phyloP scores from a whole-genome alignment of 2,113 vertebrate species.

The Dipodomys stephensi region DNA sequence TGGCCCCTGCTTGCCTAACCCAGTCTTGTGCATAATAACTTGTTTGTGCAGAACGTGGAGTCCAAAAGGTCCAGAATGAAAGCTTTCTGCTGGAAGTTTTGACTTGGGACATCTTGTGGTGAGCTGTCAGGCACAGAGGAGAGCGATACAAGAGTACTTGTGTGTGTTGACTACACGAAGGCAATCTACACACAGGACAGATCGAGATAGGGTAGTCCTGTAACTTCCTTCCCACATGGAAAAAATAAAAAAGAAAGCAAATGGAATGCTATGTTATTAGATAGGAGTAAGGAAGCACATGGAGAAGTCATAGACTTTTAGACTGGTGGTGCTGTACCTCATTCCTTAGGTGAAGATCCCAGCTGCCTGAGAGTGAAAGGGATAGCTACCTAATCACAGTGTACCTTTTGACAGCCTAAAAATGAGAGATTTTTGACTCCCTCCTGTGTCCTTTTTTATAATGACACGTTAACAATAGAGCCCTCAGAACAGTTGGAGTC shows the following conservation, averaged over 20 bases:
- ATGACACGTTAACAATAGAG: neutral
- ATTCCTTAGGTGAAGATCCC: neutral
- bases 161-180: neutral
- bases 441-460: neutral
- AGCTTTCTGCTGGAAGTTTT: neutral
- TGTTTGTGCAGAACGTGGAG: neutral
- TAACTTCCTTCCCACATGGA: neutral
- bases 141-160: neutral
- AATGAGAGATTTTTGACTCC: neutral
- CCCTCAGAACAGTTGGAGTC: neutral
- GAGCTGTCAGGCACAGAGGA: neutral
- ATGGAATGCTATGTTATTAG: neutral
- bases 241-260: neutral
- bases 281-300: neutral
- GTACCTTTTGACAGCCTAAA: neutral
- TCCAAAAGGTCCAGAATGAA: neutral
- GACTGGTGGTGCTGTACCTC: neutral
- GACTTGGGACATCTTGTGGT: neutral
- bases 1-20: neutral
- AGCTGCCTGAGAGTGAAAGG: neutral
- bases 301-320: neutral
- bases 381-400: rapidly evolving
- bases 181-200: neutral
- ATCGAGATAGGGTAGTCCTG: neutral
- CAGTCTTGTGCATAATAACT: neutral